These are phyloP conservation scores for Drosophila ogumai DNA, from an alignment of 1,140 invertebrate species.

Conservation along the genomic window DNA sequence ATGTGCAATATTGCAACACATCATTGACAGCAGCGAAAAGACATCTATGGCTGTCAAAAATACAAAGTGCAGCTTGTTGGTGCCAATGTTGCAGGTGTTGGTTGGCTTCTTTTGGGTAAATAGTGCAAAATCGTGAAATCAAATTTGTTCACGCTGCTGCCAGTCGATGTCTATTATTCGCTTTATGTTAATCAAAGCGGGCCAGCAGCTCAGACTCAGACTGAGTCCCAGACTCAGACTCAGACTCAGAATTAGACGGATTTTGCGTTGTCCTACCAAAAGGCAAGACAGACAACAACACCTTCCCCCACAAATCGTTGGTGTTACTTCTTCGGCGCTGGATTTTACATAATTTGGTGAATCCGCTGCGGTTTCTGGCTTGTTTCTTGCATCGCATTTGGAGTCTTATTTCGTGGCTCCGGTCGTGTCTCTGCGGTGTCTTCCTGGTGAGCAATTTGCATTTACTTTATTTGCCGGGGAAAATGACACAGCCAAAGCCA, in stretches of 20 bases:
- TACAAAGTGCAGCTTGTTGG: conserved; percentile 38
- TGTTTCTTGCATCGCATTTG: conserved; percentile 43
- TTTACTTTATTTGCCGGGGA: conserved; percentile 61
- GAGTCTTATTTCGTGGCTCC: conserved; percentile 52
- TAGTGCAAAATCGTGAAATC: conserved; percentile 67
- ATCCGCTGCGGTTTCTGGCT: conserved; percentile 63
- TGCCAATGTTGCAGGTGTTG: conserved; percentile 53
- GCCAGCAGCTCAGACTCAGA: conserved; percentile 27
- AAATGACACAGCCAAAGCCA: conserved; percentile 41
- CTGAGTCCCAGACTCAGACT: not conserved
- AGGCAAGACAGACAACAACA: conserved; percentile 18
- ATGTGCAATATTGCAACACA: conserved; percentile 56
- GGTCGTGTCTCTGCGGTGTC: conserved; percentile 70
- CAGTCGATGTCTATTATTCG: conserved; percentile 62
- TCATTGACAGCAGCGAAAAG: conserved; percentile 49
- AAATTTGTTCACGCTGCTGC: conserved; percentile 61
- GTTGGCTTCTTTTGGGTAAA: conserved; percentile 42
- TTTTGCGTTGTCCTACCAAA: conserved; percentile 47
- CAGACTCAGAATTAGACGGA: conserved; percentile 14
- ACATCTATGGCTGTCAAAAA: conserved; percentile 53
- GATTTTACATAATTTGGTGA: conserved; percentile 66
- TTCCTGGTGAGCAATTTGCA: conserved; percentile 76
- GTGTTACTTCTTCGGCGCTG: conserved; percentile 40
- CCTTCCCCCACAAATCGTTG: conserved; percentile 47
- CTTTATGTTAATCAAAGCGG: conserved; percentile 66